Base-by-base conservation (phyloP, 2,113 vertebrate genomes). In the Etia nguti region DNA sequence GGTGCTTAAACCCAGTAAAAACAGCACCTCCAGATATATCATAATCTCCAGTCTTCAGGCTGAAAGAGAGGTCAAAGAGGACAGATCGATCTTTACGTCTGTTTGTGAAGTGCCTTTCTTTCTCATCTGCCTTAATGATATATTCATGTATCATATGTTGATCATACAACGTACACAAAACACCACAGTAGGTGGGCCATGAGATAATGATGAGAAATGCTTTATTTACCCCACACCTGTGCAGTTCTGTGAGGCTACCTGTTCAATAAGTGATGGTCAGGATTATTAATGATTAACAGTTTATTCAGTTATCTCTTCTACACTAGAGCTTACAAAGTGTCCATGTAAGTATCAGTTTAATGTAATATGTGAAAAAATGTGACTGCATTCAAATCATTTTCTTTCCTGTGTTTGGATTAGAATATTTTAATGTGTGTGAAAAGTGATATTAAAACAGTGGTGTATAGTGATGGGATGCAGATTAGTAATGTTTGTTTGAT, bases 321-420 rank as follows among this genome's bases (percentile, higher is more conserved):
- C 56, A 5, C 56, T 20, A 18, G 20, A 1, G 59, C 59, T 36
- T 65, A 18, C 31, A 65, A 10, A 65, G 8, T 18, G 0, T 60
- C 57, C 29, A 18, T 60, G 26, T 29, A 34, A 60, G 36, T 11
- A 1, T 38, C 34, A 0, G 11, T 9, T 41, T 15, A 15, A 48
- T 48, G 11, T 43, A 12, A 4, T 43, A 11, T 43, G 10, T 15
- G 13, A 15, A 48, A 15, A 48, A 68, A 12, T 68, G 62, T 12
- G 0, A 68, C 62, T 15, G 62, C 36, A 68, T n/a, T 57, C 36
- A 68, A 22, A 65, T 65, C 29, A 0, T 15, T 60, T 0, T 12
- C 10, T 38, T 34, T 65, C 38, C 2, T 0, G 31, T 0, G 60
- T 65, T 38, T 11, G 29, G 57, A 16, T 60, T 20, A 10, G 16